Percentiles rank a stretch among this genome's conserved stretches.
phyloP scores from a whole-genome alignment of 2,797 vertebrate genomes.

The Enteromius argenteus region DNA sequence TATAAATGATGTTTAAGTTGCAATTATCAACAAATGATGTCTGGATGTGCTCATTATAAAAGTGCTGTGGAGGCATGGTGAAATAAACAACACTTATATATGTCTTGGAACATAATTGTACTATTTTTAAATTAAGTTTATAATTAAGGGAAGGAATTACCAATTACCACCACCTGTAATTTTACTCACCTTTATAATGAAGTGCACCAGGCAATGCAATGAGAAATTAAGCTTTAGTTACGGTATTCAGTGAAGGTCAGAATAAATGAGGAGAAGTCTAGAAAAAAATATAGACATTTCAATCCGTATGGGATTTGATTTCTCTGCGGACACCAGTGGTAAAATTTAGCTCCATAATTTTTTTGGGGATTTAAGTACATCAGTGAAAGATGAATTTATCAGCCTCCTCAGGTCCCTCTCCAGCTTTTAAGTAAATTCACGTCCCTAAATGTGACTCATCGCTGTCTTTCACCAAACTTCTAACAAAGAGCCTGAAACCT shows the following conservation, averaged over 20 bases:
- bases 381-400: background rate
- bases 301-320: background rate
- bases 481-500: constrained; percentile 24
- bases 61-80: background rate
- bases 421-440: constrained; percentile 18
- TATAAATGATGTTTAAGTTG: background rate
- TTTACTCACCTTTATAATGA: constrained; percentile 3
- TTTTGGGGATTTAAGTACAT: background rate
- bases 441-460: background rate
- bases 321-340: background rate
- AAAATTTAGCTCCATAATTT: background rate
- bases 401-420: background rate
- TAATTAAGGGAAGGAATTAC: constrained; percentile 2
- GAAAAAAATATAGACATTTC: background rate
- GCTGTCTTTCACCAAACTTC: background rate
- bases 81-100: background rate
- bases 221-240: constrained; percentile 20
- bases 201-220: background rate
- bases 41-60: background rate
- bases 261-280: background rate
- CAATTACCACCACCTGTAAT: background rate
- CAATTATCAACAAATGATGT: background rate
- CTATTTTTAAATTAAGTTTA: background rate
- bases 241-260: constrained; percentile 8
- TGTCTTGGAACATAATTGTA: background rate